A percentile compares a stretch with the other conserved stretches of the same genome.
These are phyloP conservation scores for Polyommatus iphigenia DNA, from an alignment of 2,888 invertebrate genomes.

Conservation along the genomic window DNA sequence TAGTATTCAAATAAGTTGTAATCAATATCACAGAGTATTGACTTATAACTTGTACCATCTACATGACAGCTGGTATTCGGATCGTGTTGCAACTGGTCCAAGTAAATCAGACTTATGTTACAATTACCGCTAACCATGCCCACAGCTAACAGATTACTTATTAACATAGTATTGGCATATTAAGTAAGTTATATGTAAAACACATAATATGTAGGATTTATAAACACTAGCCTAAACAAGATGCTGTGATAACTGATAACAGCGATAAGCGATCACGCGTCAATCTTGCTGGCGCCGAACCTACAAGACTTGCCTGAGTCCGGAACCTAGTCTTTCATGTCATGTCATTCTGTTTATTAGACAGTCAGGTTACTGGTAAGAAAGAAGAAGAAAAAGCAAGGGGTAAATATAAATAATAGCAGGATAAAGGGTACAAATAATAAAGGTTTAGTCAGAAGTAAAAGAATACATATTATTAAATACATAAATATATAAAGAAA, in stretches of 20 bases:
- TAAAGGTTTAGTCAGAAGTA: neutral
- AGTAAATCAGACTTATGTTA: conserved; percentile 3
- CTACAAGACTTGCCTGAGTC: no score
- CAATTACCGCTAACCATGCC: neutral
- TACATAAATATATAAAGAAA: neutral
- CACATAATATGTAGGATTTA: no score
- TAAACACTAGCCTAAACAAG: no score
- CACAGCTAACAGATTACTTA: neutral
- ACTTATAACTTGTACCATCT: conserved; percentile 3
- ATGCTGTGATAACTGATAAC: no score
- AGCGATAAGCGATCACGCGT: no score
- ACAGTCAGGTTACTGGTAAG: no score
- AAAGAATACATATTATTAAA: neutral
- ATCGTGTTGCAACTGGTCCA: neutral
- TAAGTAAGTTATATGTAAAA: no score
- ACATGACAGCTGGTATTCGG: neutral
- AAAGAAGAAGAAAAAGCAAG: neutral
- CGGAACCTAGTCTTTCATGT: no score
- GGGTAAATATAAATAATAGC: neutral
- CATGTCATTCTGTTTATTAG: no score
- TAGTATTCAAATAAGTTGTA: conserved; percentile 8
- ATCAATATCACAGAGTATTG: neutral
- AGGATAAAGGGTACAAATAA: neutral
- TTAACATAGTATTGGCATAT: neutral
- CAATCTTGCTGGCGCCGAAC: no score